Conservation (phyloP, 1,140 invertebrate genomes). For the Diorhabda sublineata region DNA sequence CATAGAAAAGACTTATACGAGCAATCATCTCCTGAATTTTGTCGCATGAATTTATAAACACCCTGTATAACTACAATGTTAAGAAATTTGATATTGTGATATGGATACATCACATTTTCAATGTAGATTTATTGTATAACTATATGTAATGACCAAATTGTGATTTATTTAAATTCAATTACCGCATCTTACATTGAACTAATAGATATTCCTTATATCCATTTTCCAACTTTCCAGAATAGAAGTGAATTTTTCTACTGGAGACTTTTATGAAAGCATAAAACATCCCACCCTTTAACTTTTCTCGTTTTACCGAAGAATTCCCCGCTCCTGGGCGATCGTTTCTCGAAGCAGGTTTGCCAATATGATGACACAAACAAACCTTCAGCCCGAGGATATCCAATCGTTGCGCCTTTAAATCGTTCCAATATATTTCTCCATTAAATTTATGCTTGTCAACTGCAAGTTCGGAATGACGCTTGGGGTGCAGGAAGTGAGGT, state of each 20-base stretch:
- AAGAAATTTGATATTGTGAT: too few relatives aligned
- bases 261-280: background rate
- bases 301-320: background rate
- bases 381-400: conserved; percentile 30
- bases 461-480: conserved; percentile 27
- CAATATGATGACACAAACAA: conserved; percentile 32
- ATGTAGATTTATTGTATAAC: too few relatives aligned
- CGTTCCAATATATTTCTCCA: conserved; percentile 34
- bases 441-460: conserved; percentile 37
- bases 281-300: background rate
- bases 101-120: too few relatives aligned
- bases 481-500: background rate
- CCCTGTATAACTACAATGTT: too few relatives aligned
- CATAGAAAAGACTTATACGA: too few relatives aligned
- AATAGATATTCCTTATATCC: too few relatives aligned
- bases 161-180: too few relatives aligned
- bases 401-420: conserved; percentile 28
- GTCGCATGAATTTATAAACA: too few relatives aligned
- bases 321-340: conserved; percentile 1
- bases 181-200: too few relatives aligned
- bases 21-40: too few relatives aligned
- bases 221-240: too few relatives aligned
- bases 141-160: too few relatives aligned
- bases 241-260: background rate
- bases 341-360: conserved; percentile 11